A percentile compares a stretch with the other conserved stretches of the same genome.
These are phyloP conservation scores for Platycercus adscitus DNA, from an alignment of 2,113 vertebrate species.

Conservation along the genomic window DNA sequence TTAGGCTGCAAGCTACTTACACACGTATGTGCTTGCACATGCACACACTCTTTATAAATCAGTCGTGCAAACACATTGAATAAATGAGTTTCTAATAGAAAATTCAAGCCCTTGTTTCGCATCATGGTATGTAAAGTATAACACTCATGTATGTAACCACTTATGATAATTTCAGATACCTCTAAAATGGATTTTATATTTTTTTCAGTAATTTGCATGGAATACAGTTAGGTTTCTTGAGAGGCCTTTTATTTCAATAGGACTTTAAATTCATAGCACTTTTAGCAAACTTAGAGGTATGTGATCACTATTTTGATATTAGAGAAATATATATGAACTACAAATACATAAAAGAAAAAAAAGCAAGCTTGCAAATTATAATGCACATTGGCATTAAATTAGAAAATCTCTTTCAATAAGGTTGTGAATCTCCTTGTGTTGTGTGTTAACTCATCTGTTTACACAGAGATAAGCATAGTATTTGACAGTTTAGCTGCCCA, in stretches of 20 bases:
- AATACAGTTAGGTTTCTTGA: background rate
- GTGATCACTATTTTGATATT: background rate
- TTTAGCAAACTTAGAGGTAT: background rate
- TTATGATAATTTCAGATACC: background rate
- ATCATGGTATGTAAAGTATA: background rate
- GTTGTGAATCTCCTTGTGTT: background rate
- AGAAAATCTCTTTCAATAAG: background rate
- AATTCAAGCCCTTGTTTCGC: background rate
- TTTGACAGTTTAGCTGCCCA: background rate
- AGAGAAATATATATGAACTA: background rate
- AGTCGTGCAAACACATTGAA: background rate
- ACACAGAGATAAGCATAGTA: background rate
- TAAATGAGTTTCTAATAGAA: background rate
- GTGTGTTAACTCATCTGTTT: background rate
- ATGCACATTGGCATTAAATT: background rate
- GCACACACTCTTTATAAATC: background rate
- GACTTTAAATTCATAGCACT: background rate
- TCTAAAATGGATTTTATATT: background rate
- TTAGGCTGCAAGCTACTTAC: background rate
- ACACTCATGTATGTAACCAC: background rate
- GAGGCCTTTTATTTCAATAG: background rate
- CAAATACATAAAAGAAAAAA: background rate
- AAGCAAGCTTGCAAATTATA: background rate
- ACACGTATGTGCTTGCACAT: fast-evolving
- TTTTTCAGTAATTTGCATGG: background rate